Evolutionary conservation across 2,888 invertebrate genomes (phyloP), one percentile per base, ranked within the genome.

Genomic region (Nephrocerus scutellatus): DNA sequence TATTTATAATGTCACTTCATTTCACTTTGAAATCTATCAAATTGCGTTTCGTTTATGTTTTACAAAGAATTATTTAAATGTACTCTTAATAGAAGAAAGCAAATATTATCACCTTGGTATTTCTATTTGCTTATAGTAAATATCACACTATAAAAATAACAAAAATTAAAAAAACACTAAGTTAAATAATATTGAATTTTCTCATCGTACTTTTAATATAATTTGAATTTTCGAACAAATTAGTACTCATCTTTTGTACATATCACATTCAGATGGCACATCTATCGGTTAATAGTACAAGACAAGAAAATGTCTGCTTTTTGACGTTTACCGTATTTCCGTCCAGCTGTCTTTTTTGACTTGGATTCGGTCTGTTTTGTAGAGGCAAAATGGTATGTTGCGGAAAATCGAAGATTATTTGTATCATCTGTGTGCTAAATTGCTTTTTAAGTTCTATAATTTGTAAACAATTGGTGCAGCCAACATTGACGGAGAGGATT

Each of bases 341-440:
- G 55, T 42, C 48, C 49, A 33, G 45, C 51, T 33, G 41, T 53
- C 55, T 63, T 62, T 62, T 59, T 55, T 54, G 53, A 37, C 54
- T 57, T 52, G 49, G 55, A 53, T 50, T 53, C 53, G 53, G 56
- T 56, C 53, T 44, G 42, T 49, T 47, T 38, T 50, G 48, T 54
- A 48, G 52, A 53, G 51, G 44, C 55, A 60, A 61, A 56, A 60
- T 60, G 60, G 60, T 60, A 48, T 33, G 60, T 56, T 39, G 37
- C 5, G n/a, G 12, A 41, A 44, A 47, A 51, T 46, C 44, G 7
- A n/a, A n/a, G n/a, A 51, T 52, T 44, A 47, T 47, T 21, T 16
- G 22, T n/a, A 41, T 24, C 54, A 63, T 64, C 63, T 14, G 16
- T 33, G 33, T 44, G 48, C 32, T 47, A 52, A 51, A 46, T 6